Conservation (phyloP, 1,140 invertebrate species). For the Solenopsis fugax region DNA sequence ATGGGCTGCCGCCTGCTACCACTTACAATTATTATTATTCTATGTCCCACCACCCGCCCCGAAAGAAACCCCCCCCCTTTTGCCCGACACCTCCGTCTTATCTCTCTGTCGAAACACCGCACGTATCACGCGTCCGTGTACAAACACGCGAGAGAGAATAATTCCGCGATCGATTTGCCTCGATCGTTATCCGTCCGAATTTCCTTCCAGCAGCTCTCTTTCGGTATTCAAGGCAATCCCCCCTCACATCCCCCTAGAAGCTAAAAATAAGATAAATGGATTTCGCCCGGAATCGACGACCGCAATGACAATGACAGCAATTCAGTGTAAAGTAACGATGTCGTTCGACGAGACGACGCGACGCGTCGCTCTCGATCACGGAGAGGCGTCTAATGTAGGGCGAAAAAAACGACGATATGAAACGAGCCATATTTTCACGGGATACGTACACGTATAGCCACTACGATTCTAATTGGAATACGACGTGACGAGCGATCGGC, state of each 20-base stretch:
- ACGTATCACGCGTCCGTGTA: constrained; percentile 74
- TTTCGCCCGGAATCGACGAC: constrained; percentile 70
- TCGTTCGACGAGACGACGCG: constrained; percentile 41
- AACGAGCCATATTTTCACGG: constrained; percentile 1
- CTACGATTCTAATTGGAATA: constrained; percentile 47
- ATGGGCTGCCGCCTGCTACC: constrained; percentile 84
- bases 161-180: constrained; percentile 23
- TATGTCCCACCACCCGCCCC: constrained; percentile 66
- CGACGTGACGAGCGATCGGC: constrained; percentile 36
- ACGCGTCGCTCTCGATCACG: constrained; percentile 36
- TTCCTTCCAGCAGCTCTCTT: constrained; percentile 40
- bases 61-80: constrained; percentile 22
- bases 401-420: constrained; percentile 4
- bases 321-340: constrained; percentile 36
- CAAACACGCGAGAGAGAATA: constrained; percentile 64
- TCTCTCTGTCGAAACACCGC: constrained; percentile 70
- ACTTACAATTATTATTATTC: constrained; percentile 81
- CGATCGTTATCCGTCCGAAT: constrained; percentile 36
- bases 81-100: constrained; percentile 19
- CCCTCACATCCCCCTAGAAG: constrained; percentile 30
- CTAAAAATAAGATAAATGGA: constrained; percentile 33
- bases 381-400: constrained; percentile 23
- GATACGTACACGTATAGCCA: constrained; percentile 54
- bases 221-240: constrained; percentile 36
- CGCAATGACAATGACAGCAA: constrained; percentile 78